Conservation (phyloP, 2,113 vertebrate genomes). For the Lophura nycthemera region DNA sequence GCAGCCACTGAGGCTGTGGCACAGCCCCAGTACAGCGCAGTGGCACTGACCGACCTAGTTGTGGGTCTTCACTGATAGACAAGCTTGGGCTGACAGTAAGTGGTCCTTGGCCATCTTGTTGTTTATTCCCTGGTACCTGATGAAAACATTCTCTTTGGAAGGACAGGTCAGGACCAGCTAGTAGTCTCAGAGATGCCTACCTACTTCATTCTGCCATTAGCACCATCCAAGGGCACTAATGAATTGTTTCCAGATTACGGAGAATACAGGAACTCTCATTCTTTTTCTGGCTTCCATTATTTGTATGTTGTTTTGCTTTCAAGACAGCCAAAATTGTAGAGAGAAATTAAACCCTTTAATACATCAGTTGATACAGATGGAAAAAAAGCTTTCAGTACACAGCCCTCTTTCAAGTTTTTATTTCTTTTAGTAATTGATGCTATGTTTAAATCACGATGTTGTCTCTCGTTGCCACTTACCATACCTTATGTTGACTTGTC, state of each 20-base stretch:
- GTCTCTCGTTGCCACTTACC: neutral
- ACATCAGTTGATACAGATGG: neutral
- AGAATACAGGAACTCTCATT: neutral
- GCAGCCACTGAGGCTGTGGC: neutral
- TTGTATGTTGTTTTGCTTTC: neutral
- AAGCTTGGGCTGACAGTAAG: neutral
- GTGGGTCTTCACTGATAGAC: neutral
- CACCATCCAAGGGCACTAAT: neutral
- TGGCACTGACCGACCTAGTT: neutral
- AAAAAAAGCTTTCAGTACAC: neutral
- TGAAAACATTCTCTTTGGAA: neutral
- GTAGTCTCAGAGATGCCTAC: neutral
- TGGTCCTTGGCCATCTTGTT: neutral
- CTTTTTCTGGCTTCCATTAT: neutral
- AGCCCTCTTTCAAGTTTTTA: neutral
- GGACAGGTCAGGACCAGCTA: neutral
- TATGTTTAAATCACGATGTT: constrained; percentile 18
- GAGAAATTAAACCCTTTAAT: constrained; percentile 5
- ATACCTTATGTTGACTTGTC: constrained; percentile 29
- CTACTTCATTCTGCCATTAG: neutral
- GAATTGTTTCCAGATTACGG: neutral
- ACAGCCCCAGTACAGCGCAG: neutral
- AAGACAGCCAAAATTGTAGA: neutral
- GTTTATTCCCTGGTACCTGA: neutral
- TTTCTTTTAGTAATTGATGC: constrained; percentile 11